Base-by-base conservation (phyloP, 2,797 vertebrate genomes). In the Cyprinodon diabolis region DNA sequence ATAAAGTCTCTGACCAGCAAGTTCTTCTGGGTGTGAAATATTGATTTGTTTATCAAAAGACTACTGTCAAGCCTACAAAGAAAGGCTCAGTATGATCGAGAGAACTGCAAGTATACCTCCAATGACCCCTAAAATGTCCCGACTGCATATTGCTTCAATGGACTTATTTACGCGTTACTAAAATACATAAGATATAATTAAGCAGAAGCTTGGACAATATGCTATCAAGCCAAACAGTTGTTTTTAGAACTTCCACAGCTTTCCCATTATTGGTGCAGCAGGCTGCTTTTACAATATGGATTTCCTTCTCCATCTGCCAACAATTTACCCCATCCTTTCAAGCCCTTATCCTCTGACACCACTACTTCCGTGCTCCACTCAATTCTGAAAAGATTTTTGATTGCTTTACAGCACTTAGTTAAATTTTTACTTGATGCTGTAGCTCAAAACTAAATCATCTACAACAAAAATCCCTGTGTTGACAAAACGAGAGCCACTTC, bases 321-420 rank as follows among this genome's bases (percentile, higher is more conserved):
- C 68, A 75, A 77, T 82, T 77, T 74, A 74, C 74, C 17, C 54
- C 71, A 55, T 74, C 66, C 49, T 78, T 75, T 74, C 40, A 37
- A 78, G 55, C 52, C 52, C 21, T 23, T 55, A 71, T 86, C 79
- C 56, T 55, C 68, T 68, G 74, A 52, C 74, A 74, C 23, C 69
- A 55, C 62, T 25, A 69, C 72, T 79, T 76, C 77, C 73, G 5
- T 68, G 68, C 51, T 71, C 82, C 21, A 45, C 75, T 80, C 69
- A 30, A 56, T 79, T 76, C 67, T 87, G 75, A 87, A 84, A 86
- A 78, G 80, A 83, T 76, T 80, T 68, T 72, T 82, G 80, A 88
- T 84, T 83, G 75, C 80, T 75, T 79, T 75, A 75, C 69, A n/a
- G 55, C 78, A 75, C 80, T 83, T 82, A 60, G 69, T 81, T 77